A percentile compares a stretch with the other conserved stretches of the same genome.
Evolutionary conservation across 2,797 vertebrate species (phyloP).

Genomic region (Echeneis naucrates): DNA sequence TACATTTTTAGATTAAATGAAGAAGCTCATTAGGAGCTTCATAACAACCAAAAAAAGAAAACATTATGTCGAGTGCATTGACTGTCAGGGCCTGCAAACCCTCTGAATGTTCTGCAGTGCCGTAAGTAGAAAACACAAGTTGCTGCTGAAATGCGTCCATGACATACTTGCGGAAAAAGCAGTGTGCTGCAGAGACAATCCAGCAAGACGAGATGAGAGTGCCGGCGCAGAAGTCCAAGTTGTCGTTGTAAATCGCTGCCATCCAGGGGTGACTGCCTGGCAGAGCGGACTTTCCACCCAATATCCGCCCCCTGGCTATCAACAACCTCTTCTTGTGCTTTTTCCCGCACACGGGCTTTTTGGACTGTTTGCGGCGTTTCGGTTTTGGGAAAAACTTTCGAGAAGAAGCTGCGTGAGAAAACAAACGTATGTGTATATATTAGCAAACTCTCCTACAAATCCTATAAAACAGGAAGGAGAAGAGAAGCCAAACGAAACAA

Average conservation of each 20-base stretch:
- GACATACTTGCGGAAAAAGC: constrained; percentile 91
- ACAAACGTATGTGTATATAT: background rate
- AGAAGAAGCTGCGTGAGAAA: constrained; percentile 54
- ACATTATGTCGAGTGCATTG: background rate
- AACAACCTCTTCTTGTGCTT: constrained; percentile 87
- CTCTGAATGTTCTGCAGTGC: background rate
- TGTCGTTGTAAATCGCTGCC: constrained; percentile 90
- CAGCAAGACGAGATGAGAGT: constrained; percentile 93
- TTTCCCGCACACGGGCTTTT: constrained; percentile 83
- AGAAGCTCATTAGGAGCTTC: too few relatives aligned
- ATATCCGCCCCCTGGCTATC: constrained; percentile 85
- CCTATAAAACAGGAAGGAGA: background rate
- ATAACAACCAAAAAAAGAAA: too few relatives aligned
- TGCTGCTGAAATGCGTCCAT: background rate
- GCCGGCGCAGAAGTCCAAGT: constrained; percentile 89
- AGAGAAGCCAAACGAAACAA: background rate
- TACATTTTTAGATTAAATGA: background rate
- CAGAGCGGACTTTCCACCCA: constrained; percentile 88
- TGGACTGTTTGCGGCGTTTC: background rate
- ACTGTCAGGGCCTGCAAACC: background rate
- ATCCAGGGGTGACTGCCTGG: constrained; percentile 95
- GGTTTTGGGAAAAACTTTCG: constrained; percentile 17
- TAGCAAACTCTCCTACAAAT: background rate
- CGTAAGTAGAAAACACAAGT: background rate
- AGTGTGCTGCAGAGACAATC: constrained; percentile 94